Conservation (phyloP, 2,797 vertebrate species). For the Melanotaenia pygmaea region DNA sequence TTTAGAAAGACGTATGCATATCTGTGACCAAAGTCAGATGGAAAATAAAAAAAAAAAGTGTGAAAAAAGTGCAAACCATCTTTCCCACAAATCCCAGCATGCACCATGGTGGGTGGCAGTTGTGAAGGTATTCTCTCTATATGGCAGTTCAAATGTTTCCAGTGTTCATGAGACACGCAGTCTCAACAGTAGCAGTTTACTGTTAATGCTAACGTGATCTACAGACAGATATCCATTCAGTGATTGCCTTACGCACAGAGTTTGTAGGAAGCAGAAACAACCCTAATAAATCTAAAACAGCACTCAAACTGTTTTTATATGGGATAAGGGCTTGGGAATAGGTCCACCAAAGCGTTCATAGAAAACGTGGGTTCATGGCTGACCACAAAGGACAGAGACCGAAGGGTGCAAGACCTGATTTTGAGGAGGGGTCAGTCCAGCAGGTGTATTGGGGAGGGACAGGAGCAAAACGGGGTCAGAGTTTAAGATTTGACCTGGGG, state of each 20-base stretch:
- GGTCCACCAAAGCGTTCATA: constrained; percentile 62
- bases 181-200: constrained; percentile 59
- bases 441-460: constrained; percentile 76
- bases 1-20: constrained; percentile 43
- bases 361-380: constrained; percentile 53
- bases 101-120: constrained; percentile 75
- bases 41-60: constrained; percentile 17
- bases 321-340: constrained; percentile 51
- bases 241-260: constrained; percentile 84
- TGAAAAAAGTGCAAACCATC: constrained; percentile 71
- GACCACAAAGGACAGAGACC: constrained; percentile 39
- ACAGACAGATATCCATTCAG: constrained; percentile 69
- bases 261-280: constrained; percentile 76
- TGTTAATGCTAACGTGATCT: constrained; percentile 59
- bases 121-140: constrained; percentile 62
- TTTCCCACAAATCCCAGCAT: constrained; percentile 69
- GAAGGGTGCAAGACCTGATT: constrained; percentile 56
- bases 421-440: constrained; percentile 59
- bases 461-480: neutral
- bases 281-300: constrained; percentile 65
- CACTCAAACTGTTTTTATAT: constrained; percentile 58
- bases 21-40: constrained; percentile 41
- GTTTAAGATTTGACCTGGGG: constrained; percentile 50
- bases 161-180: constrained; percentile 69
- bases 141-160: constrained; percentile 76